Conservation (phyloP, 2,797 vertebrate species). For the Sparus aurata region DNA sequence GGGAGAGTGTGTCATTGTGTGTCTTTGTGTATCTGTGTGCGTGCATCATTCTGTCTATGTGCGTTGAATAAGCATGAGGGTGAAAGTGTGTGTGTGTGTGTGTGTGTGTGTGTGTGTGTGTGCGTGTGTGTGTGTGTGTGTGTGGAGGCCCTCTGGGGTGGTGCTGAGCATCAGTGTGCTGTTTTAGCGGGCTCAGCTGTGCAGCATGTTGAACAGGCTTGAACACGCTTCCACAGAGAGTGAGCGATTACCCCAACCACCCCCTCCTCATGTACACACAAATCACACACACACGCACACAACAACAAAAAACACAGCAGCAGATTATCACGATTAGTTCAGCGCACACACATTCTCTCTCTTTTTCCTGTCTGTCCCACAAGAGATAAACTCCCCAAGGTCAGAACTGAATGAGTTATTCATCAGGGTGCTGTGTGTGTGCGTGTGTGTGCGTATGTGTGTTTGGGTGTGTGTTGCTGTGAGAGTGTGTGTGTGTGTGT, state of each 20-base stretch:
- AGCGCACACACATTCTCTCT: slow-evolving; percentile 54
- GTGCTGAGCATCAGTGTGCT: slow-evolving; percentile 58
- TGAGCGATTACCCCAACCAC: slow-evolving; percentile 60
- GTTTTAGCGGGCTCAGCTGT: slow-evolving; percentile 65
- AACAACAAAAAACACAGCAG: slow-evolving; percentile 58
- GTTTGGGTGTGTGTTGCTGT: slow-evolving; percentile 31
- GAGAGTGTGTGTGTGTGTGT: slow-evolving; percentile 34
- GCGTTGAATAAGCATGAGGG: slow-evolving; percentile 51
- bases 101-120: too few species aligned
- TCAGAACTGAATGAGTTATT: slow-evolving; percentile 80
- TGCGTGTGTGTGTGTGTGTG: slow-evolving; percentile 25
- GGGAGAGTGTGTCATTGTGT: slow-evolving; percentile 19
- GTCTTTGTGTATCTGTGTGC: slow-evolving; percentile 27
- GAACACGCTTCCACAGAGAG: slow-evolving; percentile 62
- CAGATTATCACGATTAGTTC: slow-evolving; percentile 75
- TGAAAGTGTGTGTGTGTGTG: neutral
- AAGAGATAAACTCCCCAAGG: slow-evolving; percentile 80
- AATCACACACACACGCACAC: slow-evolving; percentile 42
- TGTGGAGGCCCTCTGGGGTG: slow-evolving; percentile 47
- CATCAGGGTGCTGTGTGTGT: slow-evolving; percentile 52
- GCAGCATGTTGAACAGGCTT: slow-evolving; percentile 76
- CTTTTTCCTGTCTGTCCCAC: slow-evolving; percentile 42
- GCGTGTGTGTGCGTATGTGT: slow-evolving; percentile 25
- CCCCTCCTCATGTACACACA: slow-evolving; percentile 41
- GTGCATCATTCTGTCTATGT: slow-evolving; percentile 29